Percentiles rank a stretch among this genome's conserved stretches.
Conservation (phyloP, 1,140 invertebrate species). For the Tetramorium alpestre region DNA sequence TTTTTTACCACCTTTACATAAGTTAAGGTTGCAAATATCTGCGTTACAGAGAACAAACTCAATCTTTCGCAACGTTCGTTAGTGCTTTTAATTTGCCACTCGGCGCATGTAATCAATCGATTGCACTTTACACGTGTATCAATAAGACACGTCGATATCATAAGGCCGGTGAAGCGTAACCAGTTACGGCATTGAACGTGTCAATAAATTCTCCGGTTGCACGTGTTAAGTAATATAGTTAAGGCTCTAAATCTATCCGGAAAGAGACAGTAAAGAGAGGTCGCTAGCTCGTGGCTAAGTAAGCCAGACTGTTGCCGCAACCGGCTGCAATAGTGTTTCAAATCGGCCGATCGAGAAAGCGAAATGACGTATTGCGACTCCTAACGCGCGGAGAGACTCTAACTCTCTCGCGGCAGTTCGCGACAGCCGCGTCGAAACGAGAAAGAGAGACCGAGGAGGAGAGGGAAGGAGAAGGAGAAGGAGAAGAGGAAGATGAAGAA, state of each 20-base stretch:
- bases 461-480: background rate
- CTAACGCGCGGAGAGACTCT: conserved; percentile 1
- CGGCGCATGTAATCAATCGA: background rate
- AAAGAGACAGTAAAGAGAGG: background rate
- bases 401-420: conserved; percentile 14
- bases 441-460: background rate
- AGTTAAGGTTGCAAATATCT: background rate
- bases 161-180: background rate
- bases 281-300: background rate
- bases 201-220: conserved; percentile 20
- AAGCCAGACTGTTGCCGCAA: background rate
- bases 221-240: background rate
- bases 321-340: background rate
- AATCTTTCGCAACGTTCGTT: conserved; percentile 19
- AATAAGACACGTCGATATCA: conserved; percentile 16
- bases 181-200: conserved; percentile 27
- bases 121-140: background rate
- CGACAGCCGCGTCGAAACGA: conserved; percentile 26
- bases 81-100: background rate
- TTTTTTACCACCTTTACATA: background rate
- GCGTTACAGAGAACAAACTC: background rate
- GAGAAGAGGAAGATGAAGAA: conserved; percentile 62
- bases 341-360: conserved; percentile 37
- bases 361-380: conserved; percentile 24
- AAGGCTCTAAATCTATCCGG: background rate